phyloP scores from a whole-genome alignment of 1,140 invertebrate genomes.

The Brachionus asplanchnoidis region DNA sequence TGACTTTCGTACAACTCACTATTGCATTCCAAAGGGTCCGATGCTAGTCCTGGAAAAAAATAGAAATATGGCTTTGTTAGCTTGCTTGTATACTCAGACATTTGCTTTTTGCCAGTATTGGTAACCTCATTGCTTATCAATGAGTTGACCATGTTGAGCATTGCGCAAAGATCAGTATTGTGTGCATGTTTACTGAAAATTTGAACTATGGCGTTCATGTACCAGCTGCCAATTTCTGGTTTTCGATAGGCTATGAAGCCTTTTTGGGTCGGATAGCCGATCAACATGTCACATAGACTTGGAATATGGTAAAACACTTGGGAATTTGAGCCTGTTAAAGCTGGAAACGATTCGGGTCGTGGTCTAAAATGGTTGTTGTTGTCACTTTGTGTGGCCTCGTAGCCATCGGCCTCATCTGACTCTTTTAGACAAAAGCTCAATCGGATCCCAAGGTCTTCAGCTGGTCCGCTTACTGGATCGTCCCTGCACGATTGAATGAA shows the following conservation, averaged over 20 bases:
- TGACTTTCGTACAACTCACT: neutral
- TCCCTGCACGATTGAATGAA: conserved; percentile 71
- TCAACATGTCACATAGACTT: conserved; percentile 35
- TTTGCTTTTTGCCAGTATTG: conserved; percentile 42
- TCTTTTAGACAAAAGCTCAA: neutral
- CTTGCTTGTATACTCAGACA: conserved; percentile 28
- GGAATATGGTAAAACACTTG: conserved; percentile 18
- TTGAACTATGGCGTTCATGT: conserved; percentile 40
- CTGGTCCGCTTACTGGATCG: conserved; percentile 32
- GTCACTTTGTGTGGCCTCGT: neutral
- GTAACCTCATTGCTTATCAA: conserved; percentile 28
- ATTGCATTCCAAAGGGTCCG: neutral
- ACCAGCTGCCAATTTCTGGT: conserved; percentile 41
- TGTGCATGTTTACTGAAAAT: conserved; percentile 31
- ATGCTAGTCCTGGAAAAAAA: conserved; percentile 40
- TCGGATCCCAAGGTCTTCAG: conserved; percentile 20
- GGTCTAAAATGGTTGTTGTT: neutral
- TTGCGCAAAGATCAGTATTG: conserved; percentile 41
- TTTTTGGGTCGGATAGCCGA: conserved; percentile 41
- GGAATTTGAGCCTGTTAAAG: neutral
- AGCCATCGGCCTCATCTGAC: conserved; percentile 8
- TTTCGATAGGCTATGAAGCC: conserved; percentile 42
- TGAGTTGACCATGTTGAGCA: conserved; percentile 42
- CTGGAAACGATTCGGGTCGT: neutral
- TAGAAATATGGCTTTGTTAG: conserved; percentile 34